Percentiles rank a stretch among this genome's conserved stretches.
These are phyloP conservation scores for Hydropsyche betteni DNA, from an alignment of 2,888 invertebrate species.

Conservation along the genomic window DNA sequence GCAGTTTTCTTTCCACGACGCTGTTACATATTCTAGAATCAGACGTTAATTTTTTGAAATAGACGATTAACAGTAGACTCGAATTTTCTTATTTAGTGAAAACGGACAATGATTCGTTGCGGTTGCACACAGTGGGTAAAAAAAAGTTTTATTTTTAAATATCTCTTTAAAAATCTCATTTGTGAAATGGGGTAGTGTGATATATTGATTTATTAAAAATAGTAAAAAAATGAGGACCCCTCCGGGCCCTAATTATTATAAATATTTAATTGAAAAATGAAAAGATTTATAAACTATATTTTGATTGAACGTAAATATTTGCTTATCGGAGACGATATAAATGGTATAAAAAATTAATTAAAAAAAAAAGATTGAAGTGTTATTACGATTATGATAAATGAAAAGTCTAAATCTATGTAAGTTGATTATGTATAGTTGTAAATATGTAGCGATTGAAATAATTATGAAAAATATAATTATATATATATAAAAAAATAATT, in stretches of 20 bases:
- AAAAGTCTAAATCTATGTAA: conserved; percentile 52
- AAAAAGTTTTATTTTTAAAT: conserved; percentile 47
- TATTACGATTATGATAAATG: conserved; percentile 48
- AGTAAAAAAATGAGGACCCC: conserved; percentile 47
- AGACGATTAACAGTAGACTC: not conserved
- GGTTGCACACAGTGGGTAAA: conserved; percentile 38
- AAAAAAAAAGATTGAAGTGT: conserved; percentile 49
- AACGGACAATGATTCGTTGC: not conserved
- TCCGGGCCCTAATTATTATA: conserved; percentile 44
- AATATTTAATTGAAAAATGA: conserved; percentile 44
- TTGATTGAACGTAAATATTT: conserved; percentile 51
- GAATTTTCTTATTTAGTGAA: not conserved
- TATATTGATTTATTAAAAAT: conserved; percentile 50
- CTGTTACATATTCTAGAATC: not conserved
- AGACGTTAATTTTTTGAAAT: not conserved
- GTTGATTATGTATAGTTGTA: conserved; percentile 51
- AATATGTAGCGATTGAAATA: conserved; percentile 49
- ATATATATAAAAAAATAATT: conserved; percentile 23
- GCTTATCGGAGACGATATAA: conserved; percentile 50
- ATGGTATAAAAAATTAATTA: conserved; percentile 27
- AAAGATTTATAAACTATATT: conserved; percentile 48
- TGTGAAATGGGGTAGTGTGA: conserved; percentile 52
- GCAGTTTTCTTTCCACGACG: too few relatives aligned
- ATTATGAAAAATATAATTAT: conserved; percentile 3
- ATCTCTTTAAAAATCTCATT: conserved; percentile 49